Evolutionary conservation across 1,140 invertebrate species (phyloP), one percentile per base, ranked within the genome.

Genomic region (Telenomus remus): DNA sequence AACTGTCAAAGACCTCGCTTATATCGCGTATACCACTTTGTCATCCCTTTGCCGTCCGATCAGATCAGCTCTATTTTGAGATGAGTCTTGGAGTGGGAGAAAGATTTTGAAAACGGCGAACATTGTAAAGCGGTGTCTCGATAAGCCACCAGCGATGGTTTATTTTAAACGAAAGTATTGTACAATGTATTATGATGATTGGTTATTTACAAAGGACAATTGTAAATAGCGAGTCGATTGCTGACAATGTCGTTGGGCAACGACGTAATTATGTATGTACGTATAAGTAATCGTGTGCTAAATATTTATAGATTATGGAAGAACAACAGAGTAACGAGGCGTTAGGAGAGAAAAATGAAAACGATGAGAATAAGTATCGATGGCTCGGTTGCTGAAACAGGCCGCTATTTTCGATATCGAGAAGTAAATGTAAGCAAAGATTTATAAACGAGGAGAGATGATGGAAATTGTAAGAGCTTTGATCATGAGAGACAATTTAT

Each of bases 271-370:
- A 59, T 68, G 44, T 64, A 60, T 76, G 60, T 53, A 76, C 69
- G 50, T 76, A 70, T 34, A 69, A 69, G 59, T 69, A 75, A 66
- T 16, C 16, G 64, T 75, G 72, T 75, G 72, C 64, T 75, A 75
- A 75, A 59, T 63, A 48, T 63, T 39, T 53, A 63, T 74, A 59
- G 63, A 68, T 15, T 57, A 34, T 51, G 48, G 13, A 13, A 51
- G n/a, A 39, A 39, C n/a, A 27, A 27, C 6, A 27, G 6, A 27
- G 6, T 27, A 6, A 27, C 6, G 6, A 27, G 6, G 6, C 6
- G 19, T 27, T 6, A 27, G 19, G 1, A 39, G n/a, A 53, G 47
- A 54, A 64, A 13, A 51, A 37, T 9, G 0, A 54, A 72, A 51
- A 47, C 37, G 37, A 59, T 49, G 49, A 57, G 50, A 15, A 57